phyloP scores from a whole-genome alignment of 2,113 vertebrate species.

The Corvus hawaiiensis region DNA sequence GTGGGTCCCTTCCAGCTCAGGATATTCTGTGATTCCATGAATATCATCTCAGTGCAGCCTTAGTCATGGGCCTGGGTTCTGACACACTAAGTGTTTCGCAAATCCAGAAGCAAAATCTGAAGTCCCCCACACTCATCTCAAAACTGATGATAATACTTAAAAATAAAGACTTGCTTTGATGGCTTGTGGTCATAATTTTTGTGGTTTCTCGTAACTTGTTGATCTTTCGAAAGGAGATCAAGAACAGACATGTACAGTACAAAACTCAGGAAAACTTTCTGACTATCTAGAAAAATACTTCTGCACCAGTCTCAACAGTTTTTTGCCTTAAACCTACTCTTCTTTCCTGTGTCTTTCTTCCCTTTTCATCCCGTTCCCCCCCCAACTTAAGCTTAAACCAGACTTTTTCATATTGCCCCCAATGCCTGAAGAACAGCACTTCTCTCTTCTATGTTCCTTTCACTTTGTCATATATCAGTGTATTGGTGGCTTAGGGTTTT shows the following conservation, averaged over 20 bases:
- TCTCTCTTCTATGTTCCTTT: background rate
- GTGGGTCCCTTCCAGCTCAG: background rate
- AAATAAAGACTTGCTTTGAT: background rate
- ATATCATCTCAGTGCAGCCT: background rate
- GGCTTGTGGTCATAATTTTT: background rate
- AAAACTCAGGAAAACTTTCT: background rate
- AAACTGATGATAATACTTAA: background rate
- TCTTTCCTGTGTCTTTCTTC: background rate
- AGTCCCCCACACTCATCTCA: background rate
- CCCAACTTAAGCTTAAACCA: background rate
- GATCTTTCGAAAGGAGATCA: background rate
- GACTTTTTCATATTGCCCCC: background rate
- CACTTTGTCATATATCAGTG: background rate
- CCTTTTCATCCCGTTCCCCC: rapidly evolving
- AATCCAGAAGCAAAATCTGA: background rate
- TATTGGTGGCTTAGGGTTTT: background rate
- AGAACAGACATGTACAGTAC: background rate
- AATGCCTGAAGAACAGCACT: background rate
- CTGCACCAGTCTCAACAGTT: background rate
- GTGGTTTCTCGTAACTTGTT: background rate
- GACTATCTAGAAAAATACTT: background rate
- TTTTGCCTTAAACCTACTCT: background rate
- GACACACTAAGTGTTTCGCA: background rate
- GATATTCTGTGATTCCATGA: background rate
- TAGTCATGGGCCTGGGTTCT: background rate